Evolutionary conservation across 2,888 invertebrate genomes (phyloP).

Genomic region (Hydropsyche betteni): DNA sequence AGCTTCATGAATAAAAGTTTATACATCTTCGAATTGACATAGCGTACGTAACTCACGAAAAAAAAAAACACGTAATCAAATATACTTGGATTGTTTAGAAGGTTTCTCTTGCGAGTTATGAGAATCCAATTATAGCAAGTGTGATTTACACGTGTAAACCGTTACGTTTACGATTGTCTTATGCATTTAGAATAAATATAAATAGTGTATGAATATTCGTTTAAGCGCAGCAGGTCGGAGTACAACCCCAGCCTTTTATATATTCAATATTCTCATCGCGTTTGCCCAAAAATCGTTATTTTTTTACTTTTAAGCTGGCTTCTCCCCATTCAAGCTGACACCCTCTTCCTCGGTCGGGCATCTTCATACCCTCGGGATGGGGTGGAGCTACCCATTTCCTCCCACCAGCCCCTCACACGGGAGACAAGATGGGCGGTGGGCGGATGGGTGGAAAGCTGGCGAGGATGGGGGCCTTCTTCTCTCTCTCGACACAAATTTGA

Average conservation of each 20-base stretch:
- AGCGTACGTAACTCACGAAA: no score
- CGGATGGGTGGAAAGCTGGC: constrained; percentile 55
- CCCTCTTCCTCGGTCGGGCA: constrained; percentile 36
- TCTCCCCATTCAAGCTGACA: constrained; percentile 41
- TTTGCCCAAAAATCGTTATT: constrained; percentile 49
- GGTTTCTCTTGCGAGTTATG: background rate
- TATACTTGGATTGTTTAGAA: constrained; percentile 1
- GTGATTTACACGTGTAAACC: no score
- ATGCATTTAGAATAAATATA: no score
- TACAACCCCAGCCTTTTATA: constrained; percentile 20
- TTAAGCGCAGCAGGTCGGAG: background rate
- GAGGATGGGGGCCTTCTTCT: constrained; percentile 54
- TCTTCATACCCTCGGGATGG: constrained; percentile 38
- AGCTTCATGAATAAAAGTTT: constrained; percentile 15
- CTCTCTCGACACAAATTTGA: constrained; percentile 51
- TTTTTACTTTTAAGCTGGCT: constrained; percentile 47
- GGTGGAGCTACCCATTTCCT: background rate
- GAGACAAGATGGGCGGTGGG: constrained; percentile 52
- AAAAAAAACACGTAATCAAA: no score
- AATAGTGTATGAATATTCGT: background rate
- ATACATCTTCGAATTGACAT: background rate
- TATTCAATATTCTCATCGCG: constrained; percentile 48
- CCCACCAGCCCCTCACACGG: background rate
- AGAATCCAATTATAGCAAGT: background rate
- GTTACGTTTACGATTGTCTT: no score